These are phyloP conservation scores for Pseudochromis fuscus DNA, from an alignment of 2,797 vertebrate species.

Conservation along the genomic window DNA sequence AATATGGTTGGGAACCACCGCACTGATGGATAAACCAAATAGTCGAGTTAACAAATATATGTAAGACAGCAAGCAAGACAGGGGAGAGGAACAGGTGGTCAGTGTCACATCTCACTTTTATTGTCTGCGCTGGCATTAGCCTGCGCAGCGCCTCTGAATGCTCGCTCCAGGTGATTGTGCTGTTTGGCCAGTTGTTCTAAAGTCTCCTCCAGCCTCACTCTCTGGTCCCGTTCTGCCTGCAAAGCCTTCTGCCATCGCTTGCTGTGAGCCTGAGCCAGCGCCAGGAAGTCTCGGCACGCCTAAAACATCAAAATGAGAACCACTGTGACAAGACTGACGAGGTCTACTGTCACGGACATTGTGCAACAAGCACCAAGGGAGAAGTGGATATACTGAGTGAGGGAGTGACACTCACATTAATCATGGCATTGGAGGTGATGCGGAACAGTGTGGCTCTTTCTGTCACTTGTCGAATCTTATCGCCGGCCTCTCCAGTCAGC, in stretches of 20 bases:
- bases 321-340: neutral
- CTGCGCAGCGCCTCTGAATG: conserved; percentile 90
- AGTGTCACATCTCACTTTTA: conserved; percentile 85
- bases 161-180: conserved; percentile 96
- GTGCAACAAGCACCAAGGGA: neutral
- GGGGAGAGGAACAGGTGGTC: neutral
- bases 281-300: conserved; percentile 95
- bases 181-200: conserved; percentile 97
- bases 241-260: conserved; percentile 97
- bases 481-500: conserved; percentile 91
- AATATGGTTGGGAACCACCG: too few relatives aligned
- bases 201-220: conserved; percentile 95
- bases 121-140: conserved; percentile 80
- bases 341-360: too few relatives aligned
- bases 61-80: too few relatives aligned
- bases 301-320: conserved; percentile 56
- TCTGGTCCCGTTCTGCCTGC: conserved; percentile 94
- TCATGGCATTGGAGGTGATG: conserved; percentile 99
- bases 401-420: conserved; percentile 88
- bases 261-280: conserved; percentile 93
- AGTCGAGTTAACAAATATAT: too few relatives aligned
- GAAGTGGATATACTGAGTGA: neutral
- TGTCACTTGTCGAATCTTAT: conserved; percentile 97
- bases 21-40: too few relatives aligned
- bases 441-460: conserved; percentile 96